These are phyloP conservation scores for Rhagoletis pomonella DNA, from an alignment of 1,140 invertebrate genomes.

Conservation along the genomic window DNA sequence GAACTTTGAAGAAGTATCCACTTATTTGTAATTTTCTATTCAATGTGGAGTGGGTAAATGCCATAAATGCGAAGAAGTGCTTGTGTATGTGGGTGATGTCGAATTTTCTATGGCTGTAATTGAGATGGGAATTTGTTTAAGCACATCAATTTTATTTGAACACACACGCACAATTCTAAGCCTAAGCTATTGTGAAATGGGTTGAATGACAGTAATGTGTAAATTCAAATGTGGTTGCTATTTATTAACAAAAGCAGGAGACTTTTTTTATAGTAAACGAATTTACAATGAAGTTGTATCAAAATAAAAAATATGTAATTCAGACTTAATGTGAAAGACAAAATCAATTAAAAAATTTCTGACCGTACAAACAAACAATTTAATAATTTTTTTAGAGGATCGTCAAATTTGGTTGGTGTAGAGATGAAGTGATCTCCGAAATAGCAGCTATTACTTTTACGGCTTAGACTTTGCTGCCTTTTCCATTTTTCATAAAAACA, in stretches of 20 bases:
- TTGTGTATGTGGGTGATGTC: slow-evolving; percentile 6
- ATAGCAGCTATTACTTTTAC: too few relatives aligned
- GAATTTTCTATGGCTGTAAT: background rate
- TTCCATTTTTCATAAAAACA: too few relatives aligned
- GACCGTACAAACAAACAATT: too few relatives aligned
- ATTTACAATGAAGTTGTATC: too few relatives aligned
- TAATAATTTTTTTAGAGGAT: too few relatives aligned
- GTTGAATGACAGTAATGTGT: background rate
- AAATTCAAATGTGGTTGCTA: background rate
- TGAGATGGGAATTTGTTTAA: background rate
- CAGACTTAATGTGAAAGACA: too few relatives aligned
- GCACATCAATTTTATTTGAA: background rate
- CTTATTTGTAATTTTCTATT: background rate
- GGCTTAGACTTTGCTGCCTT: too few relatives aligned
- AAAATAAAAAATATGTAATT: too few relatives aligned
- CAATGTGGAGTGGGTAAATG: slow-evolving; percentile 19
- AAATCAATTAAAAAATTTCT: too few relatives aligned
- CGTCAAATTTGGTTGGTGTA: too few relatives aligned
- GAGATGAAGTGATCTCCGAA: too few relatives aligned
- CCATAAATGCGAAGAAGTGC: background rate
- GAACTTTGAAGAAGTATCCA: background rate
- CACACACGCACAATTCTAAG: background rate
- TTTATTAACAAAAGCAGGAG: background rate
- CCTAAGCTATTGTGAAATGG: background rate
- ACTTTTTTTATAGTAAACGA: too few relatives aligned